These are phyloP conservation scores for Orientallactaga sibirica DNA, from an alignment of 2,797 vertebrate genomes.

Conservation along the genomic window DNA sequence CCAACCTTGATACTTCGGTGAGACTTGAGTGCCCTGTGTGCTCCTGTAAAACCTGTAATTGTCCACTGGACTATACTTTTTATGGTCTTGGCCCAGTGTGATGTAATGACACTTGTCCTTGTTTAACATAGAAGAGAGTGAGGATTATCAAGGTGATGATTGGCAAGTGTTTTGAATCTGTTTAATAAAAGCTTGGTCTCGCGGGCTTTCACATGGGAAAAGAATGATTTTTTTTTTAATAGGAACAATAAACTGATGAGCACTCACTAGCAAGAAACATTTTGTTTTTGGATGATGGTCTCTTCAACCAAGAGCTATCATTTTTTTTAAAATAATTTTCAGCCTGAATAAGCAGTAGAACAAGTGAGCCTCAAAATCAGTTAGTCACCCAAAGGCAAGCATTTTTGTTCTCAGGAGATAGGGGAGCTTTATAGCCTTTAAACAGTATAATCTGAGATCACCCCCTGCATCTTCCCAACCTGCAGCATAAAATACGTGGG, in stretches of 20 bases:
- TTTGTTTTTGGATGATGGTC: constrained; percentile 77
- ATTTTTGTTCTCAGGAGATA: constrained; percentile 79
- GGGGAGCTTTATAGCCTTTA: constrained; percentile 75
- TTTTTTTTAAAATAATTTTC: constrained; percentile 85
- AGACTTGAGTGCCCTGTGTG: constrained; percentile 55
- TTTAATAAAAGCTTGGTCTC: constrained; percentile 69
- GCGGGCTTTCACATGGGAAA: constrained; percentile 34
- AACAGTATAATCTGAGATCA: constrained; percentile 74
- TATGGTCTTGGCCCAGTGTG: constrained; percentile 60
- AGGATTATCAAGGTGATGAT: constrained; percentile 61
- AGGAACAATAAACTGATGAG: constrained; percentile 63
- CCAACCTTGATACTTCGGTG: constrained; percentile 64
- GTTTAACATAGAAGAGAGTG: constrained; percentile 50
- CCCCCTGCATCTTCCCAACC: constrained; percentile 74
- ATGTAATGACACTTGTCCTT: constrained; percentile 62
- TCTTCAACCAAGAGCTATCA: constrained; percentile 77
- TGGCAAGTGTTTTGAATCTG: constrained; percentile 67
- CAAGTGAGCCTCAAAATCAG: constrained; percentile 71
- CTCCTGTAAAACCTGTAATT: constrained; percentile 64
- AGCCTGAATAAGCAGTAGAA: constrained; percentile 68
- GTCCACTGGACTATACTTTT: constrained; percentile 22
- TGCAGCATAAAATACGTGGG: constrained; percentile 59
- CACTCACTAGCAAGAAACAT: constrained; percentile 10
- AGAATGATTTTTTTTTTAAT: constrained; percentile 64
- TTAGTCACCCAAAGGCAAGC: constrained; percentile 82